These are phyloP conservation scores for Columba livia DNA, from an alignment of 2,113 vertebrate species.

Conservation along the genomic window DNA sequence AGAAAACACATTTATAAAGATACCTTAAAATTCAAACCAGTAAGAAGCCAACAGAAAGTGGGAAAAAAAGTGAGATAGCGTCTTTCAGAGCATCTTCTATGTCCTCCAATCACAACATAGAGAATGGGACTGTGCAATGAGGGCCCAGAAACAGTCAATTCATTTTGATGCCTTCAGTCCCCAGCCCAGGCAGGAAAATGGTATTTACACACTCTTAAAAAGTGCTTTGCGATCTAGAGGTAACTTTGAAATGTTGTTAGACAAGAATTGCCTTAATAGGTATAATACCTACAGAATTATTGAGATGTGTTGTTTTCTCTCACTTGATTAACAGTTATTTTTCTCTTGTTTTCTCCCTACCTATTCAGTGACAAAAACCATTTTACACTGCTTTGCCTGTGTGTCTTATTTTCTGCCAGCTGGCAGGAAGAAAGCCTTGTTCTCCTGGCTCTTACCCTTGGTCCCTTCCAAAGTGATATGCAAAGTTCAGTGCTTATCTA, in stretches of 20 bases:
- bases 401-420: background rate
- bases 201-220: background rate
- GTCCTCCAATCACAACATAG: background rate
- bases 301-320: background rate
- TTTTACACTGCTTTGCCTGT: background rate
- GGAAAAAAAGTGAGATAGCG: background rate
- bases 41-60: background rate
- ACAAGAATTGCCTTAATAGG: background rate
- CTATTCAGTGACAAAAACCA: background rate
- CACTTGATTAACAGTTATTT: background rate
- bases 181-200: background rate
- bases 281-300: background rate
- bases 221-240: background rate
- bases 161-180: background rate
- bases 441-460: background rate
- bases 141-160: background rate
- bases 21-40: background rate
- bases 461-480: background rate
- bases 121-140: background rate
- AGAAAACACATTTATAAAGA: background rate
- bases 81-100: background rate
- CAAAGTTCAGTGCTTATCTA: background rate
- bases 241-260: background rate
- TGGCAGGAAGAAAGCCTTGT: background rate
- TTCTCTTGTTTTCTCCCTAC: background rate